A percentile compares a stretch with the other conserved stretches of the same genome.
phyloP scores from a whole-genome alignment of 1,140 invertebrate species.

The Tribolium madens region DNA sequence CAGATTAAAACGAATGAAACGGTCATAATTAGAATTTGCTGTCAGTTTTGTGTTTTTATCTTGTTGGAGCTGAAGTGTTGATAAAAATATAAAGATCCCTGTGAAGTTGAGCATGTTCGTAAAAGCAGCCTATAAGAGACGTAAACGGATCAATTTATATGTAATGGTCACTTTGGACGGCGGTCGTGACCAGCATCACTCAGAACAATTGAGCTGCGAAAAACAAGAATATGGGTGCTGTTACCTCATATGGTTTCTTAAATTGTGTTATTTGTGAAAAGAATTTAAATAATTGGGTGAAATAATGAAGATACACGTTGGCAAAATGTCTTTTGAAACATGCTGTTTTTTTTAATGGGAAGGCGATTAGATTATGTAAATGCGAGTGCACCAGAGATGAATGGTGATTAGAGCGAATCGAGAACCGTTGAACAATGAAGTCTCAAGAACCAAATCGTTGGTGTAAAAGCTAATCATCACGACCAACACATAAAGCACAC shows the following conservation, averaged over 20 bases:
- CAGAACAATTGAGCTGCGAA: constrained; percentile 17
- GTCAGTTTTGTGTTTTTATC: constrained; percentile 50
- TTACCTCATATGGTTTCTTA: too few relatives aligned
- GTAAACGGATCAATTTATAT: constrained; percentile 57
- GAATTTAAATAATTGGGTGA: neutral
- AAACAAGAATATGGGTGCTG: constrained; percentile 2
- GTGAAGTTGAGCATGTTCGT: constrained; percentile 45
- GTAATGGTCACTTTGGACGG: constrained; percentile 56
- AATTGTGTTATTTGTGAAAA: too few relatives aligned
- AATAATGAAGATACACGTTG: neutral
- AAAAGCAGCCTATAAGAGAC: constrained; percentile 49
- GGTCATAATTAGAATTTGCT: constrained; percentile 35
- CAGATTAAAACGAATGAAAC: constrained; percentile 16
- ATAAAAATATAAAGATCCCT: constrained; percentile 49
- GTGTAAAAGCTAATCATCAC: constrained; percentile 46
- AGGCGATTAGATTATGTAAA: constrained; percentile 22
- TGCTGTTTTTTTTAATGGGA: neutral
- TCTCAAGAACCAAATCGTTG: constrained; percentile 38
- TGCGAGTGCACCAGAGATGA: constrained; percentile 5
- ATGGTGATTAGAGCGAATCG: constrained; percentile 27
- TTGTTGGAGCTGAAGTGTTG: constrained; percentile 46
- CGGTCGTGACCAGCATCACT: constrained; percentile 51
- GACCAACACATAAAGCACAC: constrained; percentile 45
- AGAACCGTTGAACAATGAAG: constrained; percentile 22
- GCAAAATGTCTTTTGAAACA: too few relatives aligned